Percentiles rank a stretch among this genome's conserved stretches.
phyloP scores from a whole-genome alignment of 2,888 invertebrate genomes.

The Encarsia formosa region DNA sequence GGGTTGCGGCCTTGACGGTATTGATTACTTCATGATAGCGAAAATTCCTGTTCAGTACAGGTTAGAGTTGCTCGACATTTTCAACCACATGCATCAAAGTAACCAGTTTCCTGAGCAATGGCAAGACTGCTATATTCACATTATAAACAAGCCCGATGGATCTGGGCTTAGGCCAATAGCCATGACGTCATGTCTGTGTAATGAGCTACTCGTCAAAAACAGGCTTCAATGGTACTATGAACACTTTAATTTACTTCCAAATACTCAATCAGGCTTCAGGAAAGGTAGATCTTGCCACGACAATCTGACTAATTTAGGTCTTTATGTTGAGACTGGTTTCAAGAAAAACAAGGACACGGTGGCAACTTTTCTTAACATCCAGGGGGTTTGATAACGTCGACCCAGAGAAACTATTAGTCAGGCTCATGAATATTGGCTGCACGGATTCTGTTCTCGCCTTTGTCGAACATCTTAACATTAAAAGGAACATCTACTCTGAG shows the following conservation, averaged over 20 bases:
- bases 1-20: neutral
- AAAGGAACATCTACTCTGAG: no score
- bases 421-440: no score
- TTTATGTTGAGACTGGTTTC: neutral
- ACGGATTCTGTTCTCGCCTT: conserved; percentile 4
- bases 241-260: neutral
- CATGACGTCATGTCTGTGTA: neutral
- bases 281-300: neutral
- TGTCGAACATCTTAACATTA: no score
- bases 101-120: neutral
- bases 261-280: neutral
- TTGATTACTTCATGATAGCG: neutral
- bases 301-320: neutral
- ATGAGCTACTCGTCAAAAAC: neutral
- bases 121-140: neutral
- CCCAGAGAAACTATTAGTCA: no score
- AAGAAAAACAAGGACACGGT: neutral
- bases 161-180: neutral
- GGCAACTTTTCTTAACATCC: neutral
- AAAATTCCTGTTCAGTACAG: neutral
- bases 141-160: neutral
- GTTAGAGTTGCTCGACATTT: neutral
- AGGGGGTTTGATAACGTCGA: neutral
- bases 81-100: neutral
- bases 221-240: neutral